phyloP scores from a whole-genome alignment of 2,888 invertebrate genomes.

The Eupithecia insigniata region DNA sequence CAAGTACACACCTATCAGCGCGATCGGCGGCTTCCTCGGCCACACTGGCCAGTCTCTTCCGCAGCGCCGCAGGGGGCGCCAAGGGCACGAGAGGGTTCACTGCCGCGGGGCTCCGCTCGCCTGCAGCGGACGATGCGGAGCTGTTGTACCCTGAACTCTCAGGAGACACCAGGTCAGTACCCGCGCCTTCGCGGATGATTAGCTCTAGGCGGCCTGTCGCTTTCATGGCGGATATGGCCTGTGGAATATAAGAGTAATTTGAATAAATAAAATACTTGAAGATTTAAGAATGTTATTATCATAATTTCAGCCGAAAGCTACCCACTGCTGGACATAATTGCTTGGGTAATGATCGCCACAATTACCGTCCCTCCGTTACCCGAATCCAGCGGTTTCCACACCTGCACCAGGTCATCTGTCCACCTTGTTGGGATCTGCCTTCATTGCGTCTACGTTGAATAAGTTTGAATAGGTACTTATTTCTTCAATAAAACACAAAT shows the following conservation, averaged over 20 bases:
- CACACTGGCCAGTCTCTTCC: conserved; percentile 88
- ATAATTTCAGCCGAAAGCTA: neutral
- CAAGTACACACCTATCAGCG: conserved; percentile 77
- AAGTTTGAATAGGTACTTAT: neutral
- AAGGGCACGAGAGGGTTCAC: conserved; percentile 59
- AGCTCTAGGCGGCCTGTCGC: conserved; percentile 90
- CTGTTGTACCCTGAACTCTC: conserved; percentile 94
- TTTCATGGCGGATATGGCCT: conserved; percentile 93
- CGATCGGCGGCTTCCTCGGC: conserved; percentile 88
- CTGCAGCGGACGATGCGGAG: conserved; percentile 91
- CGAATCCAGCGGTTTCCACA: neutral
- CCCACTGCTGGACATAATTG: too few species aligned
- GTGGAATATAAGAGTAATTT: conserved; percentile 38
- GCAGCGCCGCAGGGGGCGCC: conserved; percentile 85
- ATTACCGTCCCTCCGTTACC: neutral
- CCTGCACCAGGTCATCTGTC: neutral
- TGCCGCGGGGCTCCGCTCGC: conserved; percentile 87
- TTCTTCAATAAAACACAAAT: too few species aligned
- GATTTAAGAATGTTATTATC: neutral
- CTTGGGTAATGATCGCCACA: neutral
- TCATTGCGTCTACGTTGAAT: neutral
- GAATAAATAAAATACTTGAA: neutral
- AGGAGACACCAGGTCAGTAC: conserved; percentile 90
- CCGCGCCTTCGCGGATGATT: conserved; percentile 90
- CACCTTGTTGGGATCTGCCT: neutral